Conservation (phyloP, 2,888 invertebrate genomes). For the Tanaodytes sp. region DNA sequence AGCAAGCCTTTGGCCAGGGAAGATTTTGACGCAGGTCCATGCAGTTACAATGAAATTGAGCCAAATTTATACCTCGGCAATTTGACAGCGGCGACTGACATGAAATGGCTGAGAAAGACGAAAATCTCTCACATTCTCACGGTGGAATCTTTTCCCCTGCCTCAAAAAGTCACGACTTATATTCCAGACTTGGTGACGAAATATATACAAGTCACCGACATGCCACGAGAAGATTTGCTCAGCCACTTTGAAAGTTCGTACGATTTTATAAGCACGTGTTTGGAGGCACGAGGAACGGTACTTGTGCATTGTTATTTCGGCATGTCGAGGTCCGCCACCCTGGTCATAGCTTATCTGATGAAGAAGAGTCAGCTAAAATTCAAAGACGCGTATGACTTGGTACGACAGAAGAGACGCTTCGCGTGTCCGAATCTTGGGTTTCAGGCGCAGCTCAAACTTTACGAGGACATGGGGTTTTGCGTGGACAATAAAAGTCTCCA, state of each 20-base stretch:
- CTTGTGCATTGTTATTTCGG: constrained; percentile 95
- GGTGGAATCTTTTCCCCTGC: constrained; percentile 88
- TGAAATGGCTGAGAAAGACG: constrained; percentile 78
- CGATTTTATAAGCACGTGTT: constrained; percentile 82
- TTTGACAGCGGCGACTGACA: constrained; percentile 84
- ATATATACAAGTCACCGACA: constrained; percentile 87
- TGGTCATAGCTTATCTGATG: constrained; percentile 92
- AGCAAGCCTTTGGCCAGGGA: constrained; percentile 66
- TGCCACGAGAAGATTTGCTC: constrained; percentile 88
- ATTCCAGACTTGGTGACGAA: constrained; percentile 80
- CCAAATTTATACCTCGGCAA: constrained; percentile 79
- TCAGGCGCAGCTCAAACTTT: constrained; percentile 83
- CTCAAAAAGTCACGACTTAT: constrained; percentile 79
- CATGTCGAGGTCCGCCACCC: constrained; percentile 90
- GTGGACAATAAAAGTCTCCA: constrained; percentile 83
- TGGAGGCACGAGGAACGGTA: constrained; percentile 79
- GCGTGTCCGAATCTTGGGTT: constrained; percentile 79
- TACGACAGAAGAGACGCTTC: constrained; percentile 81
- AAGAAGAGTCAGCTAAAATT: constrained; percentile 84
- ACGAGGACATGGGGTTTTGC: constrained; percentile 81
- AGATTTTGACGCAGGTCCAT: constrained; percentile 76
- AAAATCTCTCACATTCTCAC: constrained; percentile 86
- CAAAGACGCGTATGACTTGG: constrained; percentile 80
- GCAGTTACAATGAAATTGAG: constrained; percentile 76
- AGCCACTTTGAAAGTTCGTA: constrained; percentile 85